Conservation (phyloP, 1,140 invertebrate genomes). For the Sitophilus oryzae region DNA sequence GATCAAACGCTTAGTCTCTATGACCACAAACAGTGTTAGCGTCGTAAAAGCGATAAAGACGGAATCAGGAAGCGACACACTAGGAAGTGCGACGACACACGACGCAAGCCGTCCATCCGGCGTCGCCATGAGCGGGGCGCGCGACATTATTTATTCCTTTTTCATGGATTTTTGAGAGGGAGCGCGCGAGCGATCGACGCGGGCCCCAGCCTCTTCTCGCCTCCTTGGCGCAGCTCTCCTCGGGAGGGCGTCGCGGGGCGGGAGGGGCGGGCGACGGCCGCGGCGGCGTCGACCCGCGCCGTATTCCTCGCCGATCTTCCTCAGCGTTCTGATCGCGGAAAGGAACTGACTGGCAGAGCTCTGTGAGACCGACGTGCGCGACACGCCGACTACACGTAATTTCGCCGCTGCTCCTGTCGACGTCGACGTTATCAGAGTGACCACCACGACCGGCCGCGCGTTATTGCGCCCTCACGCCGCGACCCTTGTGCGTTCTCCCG, state of each 20-base stretch:
- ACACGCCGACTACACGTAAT: conserved; percentile 7
- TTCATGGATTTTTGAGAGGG: conserved; percentile 47
- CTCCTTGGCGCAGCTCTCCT: conserved; percentile 37
- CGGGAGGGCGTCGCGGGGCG: conserved; percentile 22
- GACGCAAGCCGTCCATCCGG: not conserved
- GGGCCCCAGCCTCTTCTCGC: conserved; percentile 35
- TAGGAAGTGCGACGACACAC: not conserved
- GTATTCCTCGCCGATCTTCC: conserved; percentile 25
- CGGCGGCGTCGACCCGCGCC: conserved; percentile 21
- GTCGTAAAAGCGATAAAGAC: not conserved
- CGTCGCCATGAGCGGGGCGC: not conserved
- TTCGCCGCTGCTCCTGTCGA: not conserved
- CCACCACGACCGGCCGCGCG: not conserved
- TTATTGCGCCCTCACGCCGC: not conserved
- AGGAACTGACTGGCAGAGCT: conserved; percentile 12
- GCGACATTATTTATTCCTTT: conserved; percentile 44
- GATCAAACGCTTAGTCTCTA: too few relatives aligned
- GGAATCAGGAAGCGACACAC: not conserved
- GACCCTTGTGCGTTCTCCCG: not conserved
- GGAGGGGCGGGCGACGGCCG: conserved; percentile 32
- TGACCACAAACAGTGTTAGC: too few relatives aligned
- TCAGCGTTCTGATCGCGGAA: conserved; percentile 20
- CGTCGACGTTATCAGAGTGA: not conserved
- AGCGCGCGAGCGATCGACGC: conserved; percentile 43
- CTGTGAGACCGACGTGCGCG: conserved; percentile 3